phyloP scores from a whole-genome alignment of 2,797 vertebrate genomes.

The Rhinogobio ventralis region DNA sequence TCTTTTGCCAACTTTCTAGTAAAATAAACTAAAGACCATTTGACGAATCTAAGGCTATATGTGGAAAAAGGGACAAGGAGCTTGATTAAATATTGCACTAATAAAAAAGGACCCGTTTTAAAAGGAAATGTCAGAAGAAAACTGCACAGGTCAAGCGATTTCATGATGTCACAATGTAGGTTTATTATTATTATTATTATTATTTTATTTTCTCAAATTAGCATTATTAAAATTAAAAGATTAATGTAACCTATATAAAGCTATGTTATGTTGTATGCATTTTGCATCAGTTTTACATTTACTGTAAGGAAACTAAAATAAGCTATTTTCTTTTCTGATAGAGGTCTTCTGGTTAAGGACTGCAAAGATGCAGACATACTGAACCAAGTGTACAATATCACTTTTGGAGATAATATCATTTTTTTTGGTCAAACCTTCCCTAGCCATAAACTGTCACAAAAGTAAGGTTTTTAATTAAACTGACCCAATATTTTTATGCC shows the following conservation, averaged over 20 bases:
- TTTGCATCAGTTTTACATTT: not conserved
- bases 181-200: not conserved
- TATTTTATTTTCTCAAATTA: not conserved
- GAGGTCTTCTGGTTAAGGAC: not conserved
- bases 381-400: not conserved
- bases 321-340: not conserved
- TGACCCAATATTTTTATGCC: slow-evolving; percentile 26
- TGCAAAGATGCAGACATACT: not conserved
- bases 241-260: not conserved
- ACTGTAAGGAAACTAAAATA: not conserved
- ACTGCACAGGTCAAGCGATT: not conserved
- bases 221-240: not conserved
- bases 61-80: not conserved
- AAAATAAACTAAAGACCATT: not conserved
- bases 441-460: not conserved
- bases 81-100: not conserved
- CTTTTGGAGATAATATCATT: not conserved
- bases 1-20: not conserved
- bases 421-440: not conserved
- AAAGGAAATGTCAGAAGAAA: not conserved
- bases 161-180: not conserved
- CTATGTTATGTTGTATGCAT: not conserved
- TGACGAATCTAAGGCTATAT: not conserved
- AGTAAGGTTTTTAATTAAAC: slow-evolving; percentile 24
- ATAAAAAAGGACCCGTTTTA: not conserved